Conservation (phyloP, 2,888 invertebrate species). For the Adelphocoris suturalis region DNA sequence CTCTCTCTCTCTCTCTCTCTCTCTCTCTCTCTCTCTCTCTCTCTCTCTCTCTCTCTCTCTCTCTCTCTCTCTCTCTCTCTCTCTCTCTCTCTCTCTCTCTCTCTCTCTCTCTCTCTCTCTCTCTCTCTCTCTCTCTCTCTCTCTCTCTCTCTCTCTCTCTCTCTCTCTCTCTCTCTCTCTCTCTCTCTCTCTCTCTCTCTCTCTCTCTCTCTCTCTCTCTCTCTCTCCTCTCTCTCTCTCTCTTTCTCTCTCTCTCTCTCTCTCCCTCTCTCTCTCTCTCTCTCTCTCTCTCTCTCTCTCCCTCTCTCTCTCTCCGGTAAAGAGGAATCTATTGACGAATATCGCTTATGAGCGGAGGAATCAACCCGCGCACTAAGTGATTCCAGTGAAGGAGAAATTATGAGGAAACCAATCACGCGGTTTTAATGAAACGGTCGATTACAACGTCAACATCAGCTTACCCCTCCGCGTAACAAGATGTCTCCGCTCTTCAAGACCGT, state of each 20-base stretch:
- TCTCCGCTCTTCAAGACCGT: background rate
- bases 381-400: background rate
- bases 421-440: background rate
- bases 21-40: too few species aligned
- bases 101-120: background rate
- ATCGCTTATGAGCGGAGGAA: too few species aligned
- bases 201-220: background rate
- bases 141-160: background rate
- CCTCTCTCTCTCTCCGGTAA: background rate
- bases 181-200: background rate
- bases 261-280: background rate
- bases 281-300: background rate
- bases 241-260: background rate
- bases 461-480: background rate
- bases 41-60: too few species aligned
- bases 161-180: background rate
- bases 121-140: background rate
- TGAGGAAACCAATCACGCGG: background rate
- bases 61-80: too few species aligned
- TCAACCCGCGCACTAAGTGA: background rate
- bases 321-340: too few species aligned
- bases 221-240: background rate
- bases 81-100: background rate
- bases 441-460: background rate
- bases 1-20: too few species aligned